A percentile compares a stretch with the other conserved stretches of the same genome.
These are phyloP conservation scores for Apaloderma vittatum DNA, from an alignment of 2,113 vertebrate genomes.

Conservation along the genomic window DNA sequence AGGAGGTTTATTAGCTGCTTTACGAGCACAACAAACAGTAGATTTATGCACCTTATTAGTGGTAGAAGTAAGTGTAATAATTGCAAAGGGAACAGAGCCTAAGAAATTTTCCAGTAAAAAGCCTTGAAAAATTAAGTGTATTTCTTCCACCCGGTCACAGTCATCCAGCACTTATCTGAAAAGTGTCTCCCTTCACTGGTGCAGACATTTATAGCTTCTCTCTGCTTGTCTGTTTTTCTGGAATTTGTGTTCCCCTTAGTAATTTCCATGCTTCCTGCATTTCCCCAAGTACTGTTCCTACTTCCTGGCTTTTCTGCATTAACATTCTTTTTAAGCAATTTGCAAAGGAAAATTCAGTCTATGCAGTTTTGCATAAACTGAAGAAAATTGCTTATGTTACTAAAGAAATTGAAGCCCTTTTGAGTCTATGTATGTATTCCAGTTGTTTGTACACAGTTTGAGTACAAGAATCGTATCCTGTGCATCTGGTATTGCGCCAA, in stretches of 20 bases:
- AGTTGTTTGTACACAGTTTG: background rate
- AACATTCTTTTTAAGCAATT: conserved; percentile 1
- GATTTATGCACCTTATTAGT: conserved; percentile 22
- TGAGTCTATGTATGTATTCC: background rate
- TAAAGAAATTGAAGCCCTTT: conserved; percentile 6
- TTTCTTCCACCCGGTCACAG: background rate
- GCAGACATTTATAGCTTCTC: background rate
- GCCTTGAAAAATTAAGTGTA: conserved; percentile 35
- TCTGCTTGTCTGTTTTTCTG: background rate
- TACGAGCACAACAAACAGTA: conserved; percentile 14
- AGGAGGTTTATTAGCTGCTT: conserved; percentile 9
- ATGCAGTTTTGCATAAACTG: background rate
- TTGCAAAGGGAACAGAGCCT: background rate
- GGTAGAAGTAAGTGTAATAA: conserved; percentile 19
- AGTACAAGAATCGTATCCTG: background rate
- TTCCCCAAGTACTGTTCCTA: conserved; percentile 13
- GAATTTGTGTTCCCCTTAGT: conserved; percentile 20
- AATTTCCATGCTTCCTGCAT: conserved; percentile 31
- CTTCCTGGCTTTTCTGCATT: conserved; percentile 45
- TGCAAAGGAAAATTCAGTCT: conserved; percentile 49
- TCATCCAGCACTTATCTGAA: conserved; percentile 1
- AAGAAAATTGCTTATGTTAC: conserved; percentile 40
- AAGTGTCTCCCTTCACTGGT: conserved; percentile 38
- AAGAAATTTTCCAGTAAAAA: conserved; percentile 43
- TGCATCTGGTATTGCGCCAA: background rate